These are phyloP conservation scores for Zaprionus lachaisei DNA, from an alignment of 1,140 invertebrate genomes.

Conservation along the genomic window DNA sequence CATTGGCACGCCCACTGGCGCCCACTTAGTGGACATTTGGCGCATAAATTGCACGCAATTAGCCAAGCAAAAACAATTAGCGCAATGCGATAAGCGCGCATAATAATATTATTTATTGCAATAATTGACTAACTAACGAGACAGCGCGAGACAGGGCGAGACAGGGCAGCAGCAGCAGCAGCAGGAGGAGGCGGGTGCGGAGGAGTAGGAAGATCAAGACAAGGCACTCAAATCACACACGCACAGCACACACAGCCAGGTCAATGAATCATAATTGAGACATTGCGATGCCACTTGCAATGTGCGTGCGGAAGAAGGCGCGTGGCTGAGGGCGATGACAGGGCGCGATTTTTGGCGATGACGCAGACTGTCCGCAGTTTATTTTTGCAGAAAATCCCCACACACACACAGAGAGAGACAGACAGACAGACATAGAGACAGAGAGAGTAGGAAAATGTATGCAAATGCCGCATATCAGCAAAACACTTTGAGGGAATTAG, in stretches of 20 bases:
- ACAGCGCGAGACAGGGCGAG: slow-evolving; percentile 9
- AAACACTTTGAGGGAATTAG: slow-evolving; percentile 74
- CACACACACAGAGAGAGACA: background rate
- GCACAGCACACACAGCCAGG: slow-evolving; percentile 10
- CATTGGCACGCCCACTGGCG: slow-evolving; percentile 3
- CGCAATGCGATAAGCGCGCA: slow-evolving; percentile 59
- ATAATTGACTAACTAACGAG: slow-evolving; percentile 42
- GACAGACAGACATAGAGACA: slow-evolving; percentile 2
- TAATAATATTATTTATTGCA: slow-evolving; percentile 53
- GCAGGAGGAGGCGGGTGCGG: background rate
- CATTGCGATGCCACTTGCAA: slow-evolving; percentile 26
- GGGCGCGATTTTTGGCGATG: background rate
- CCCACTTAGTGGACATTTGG: slow-evolving; percentile 26
- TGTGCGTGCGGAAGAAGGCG: background rate
- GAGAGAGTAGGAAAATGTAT: slow-evolving; percentile 16
- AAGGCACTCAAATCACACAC: slow-evolving; percentile 10
- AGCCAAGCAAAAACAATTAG: slow-evolving; percentile 65
- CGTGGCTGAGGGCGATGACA: slow-evolving; percentile 16
- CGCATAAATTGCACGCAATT: slow-evolving; percentile 68
- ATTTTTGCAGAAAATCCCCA: slow-evolving; percentile 14
- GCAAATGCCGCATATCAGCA: slow-evolving; percentile 62
- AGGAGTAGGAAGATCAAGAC: background rate
- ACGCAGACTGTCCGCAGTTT: slow-evolving; percentile 42
- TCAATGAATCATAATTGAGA: slow-evolving; percentile 67
- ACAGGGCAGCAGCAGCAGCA: background rate